Conservation (phyloP, 2,797 vertebrate species). For the Anabas testudineus region DNA sequence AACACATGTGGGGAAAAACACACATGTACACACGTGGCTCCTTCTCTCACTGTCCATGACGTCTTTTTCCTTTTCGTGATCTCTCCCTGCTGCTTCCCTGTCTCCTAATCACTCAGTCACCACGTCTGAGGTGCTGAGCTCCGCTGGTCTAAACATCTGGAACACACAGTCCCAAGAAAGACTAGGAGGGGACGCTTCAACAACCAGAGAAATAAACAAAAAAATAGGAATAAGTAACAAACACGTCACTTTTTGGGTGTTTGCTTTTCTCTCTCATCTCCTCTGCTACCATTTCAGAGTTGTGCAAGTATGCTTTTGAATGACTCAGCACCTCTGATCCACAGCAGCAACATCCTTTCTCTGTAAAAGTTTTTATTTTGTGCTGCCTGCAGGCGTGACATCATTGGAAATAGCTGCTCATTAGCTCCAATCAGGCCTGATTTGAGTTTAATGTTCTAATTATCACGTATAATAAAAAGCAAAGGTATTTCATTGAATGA, state of each 20-base stretch:
- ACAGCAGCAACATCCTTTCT: slow-evolving; percentile 32
- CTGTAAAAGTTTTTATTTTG: slow-evolving; percentile 16
- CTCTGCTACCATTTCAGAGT: slow-evolving; percentile 22
- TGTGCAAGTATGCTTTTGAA: slow-evolving; percentile 23
- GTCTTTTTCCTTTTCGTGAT: slow-evolving; percentile 1
- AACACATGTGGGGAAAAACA: slow-evolving; percentile 64
- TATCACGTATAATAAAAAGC: slow-evolving; percentile 3
- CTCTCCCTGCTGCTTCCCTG: slow-evolving; percentile 1
- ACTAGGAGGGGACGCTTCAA: slow-evolving; percentile 8
- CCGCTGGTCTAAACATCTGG: slow-evolving; percentile 51
- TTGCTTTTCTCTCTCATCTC: background rate
- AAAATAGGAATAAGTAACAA: background rate
- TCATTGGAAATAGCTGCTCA: slow-evolving; percentile 57
- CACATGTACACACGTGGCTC: slow-evolving; percentile 33
- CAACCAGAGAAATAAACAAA: slow-evolving; percentile 8
- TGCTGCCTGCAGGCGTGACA: slow-evolving; percentile 25
- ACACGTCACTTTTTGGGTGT: slow-evolving; percentile 30
- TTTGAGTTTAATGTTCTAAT: slow-evolving; percentile 23
- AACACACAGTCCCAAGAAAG: slow-evolving; percentile 17
- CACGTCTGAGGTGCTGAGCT: slow-evolving; percentile 15
- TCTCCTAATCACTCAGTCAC: slow-evolving; percentile 21
- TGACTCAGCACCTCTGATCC: slow-evolving; percentile 41
- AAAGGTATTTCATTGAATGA: slow-evolving; percentile 12
- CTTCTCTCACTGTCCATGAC: slow-evolving; percentile 11
- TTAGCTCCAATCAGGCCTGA: slow-evolving; percentile 9